Conservation (phyloP, 2,888 invertebrate genomes). For the Polydrusus cervinus region DNA sequence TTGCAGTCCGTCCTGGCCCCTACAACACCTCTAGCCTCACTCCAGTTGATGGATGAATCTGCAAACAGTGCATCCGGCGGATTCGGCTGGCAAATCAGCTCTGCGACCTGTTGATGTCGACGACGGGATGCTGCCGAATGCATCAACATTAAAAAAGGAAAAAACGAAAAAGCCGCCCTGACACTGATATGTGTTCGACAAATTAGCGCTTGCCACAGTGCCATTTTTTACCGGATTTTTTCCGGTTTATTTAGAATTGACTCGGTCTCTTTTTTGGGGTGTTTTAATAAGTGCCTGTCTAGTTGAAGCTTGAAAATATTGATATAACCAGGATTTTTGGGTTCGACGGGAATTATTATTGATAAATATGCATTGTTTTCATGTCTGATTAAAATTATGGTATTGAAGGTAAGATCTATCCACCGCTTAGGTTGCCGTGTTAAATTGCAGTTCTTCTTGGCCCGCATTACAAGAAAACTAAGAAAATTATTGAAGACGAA, state of each 20-base stretch:
- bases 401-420: too few species aligned
- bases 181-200: slow-evolving; percentile 55
- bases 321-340: too few species aligned
- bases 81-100: slow-evolving; percentile 58
- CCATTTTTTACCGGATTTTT: slow-evolving; percentile 48
- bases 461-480: too few species aligned
- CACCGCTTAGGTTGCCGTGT: too few species aligned
- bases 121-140: slow-evolving; percentile 56
- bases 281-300: background rate
- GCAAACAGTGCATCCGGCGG: slow-evolving; percentile 65
- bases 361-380: too few species aligned
- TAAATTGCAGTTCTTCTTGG: too few species aligned
- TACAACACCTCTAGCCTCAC: slow-evolving; percentile 54
- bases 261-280: slow-evolving; percentile 23
- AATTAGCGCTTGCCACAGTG: slow-evolving; percentile 54
- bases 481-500: too few species aligned
- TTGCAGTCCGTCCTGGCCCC: slow-evolving; percentile 39
- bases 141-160: slow-evolving; percentile 54
- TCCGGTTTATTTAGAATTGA: slow-evolving; percentile 39
- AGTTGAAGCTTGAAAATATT: too few species aligned
- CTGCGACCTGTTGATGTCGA: slow-evolving; percentile 60
- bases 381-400: too few species aligned
- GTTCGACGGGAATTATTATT: too few species aligned
- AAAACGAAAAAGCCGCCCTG: slow-evolving; percentile 52
- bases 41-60: slow-evolving; percentile 66